Percentiles rank a stretch among this genome's conserved stretches.
Evolutionary conservation across 2,888 invertebrate species (phyloP).

Genomic region (Habrosyne pyritoides): DNA sequence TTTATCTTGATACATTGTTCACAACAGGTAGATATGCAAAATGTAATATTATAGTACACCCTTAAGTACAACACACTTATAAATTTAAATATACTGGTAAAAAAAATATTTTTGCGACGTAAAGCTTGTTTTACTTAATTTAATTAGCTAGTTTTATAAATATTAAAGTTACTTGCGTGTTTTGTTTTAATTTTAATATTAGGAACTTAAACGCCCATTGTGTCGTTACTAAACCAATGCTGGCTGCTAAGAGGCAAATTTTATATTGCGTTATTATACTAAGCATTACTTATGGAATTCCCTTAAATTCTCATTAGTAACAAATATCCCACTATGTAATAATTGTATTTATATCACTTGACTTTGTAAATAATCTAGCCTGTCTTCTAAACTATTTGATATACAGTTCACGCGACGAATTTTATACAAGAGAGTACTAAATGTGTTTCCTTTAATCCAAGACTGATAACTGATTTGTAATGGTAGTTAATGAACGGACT

Average conservation of each 20-base stretch:
- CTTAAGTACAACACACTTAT: background rate
- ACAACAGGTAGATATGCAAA: background rate
- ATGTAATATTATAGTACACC: background rate
- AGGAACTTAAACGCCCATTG: background rate
- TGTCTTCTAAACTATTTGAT: slow-evolving; percentile 42
- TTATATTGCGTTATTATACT: background rate
- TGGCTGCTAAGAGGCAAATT: background rate
- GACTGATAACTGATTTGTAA: slow-evolving; percentile 65
- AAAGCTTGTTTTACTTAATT: slow-evolving; percentile 4
- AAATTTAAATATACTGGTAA: background rate
- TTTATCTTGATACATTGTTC: too few species aligned
- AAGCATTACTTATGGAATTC: slow-evolving; percentile 47
- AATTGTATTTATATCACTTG: slow-evolving; percentile 23
- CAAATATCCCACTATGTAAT: slow-evolving; percentile 11
- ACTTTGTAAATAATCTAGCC: slow-evolving; percentile 35
- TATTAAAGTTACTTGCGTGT: background rate
- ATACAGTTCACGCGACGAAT: slow-evolving; percentile 46
- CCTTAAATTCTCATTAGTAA: slow-evolving; percentile 45
- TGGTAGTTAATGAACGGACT: slow-evolving; percentile 62
- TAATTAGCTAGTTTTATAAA: slow-evolving; percentile 6
- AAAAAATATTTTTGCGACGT: background rate
- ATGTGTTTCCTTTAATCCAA: slow-evolving; percentile 73
- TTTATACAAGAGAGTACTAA: slow-evolving; percentile 50
- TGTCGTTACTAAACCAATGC: background rate
- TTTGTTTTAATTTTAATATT: slow-evolving; percentile 8